Evolutionary conservation across 1,140 invertebrate species (phyloP).

Genomic region (Helicoverpa armigera): DNA sequence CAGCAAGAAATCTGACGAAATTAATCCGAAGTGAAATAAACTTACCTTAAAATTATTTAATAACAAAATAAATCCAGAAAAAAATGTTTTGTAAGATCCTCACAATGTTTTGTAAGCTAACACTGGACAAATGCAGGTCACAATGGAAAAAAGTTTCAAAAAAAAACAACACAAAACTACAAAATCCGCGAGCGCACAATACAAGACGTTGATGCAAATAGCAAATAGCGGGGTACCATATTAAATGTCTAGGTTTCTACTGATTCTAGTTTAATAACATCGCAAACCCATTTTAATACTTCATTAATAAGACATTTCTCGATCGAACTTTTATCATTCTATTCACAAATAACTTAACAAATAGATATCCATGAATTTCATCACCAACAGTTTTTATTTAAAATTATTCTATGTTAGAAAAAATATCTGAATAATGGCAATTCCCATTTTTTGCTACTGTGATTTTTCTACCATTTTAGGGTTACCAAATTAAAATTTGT

Average conservation of each 20-base stretch:
- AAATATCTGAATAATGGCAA: no score
- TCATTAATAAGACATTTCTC: no score
- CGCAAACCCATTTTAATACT: no score
- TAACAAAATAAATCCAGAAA: not conserved
- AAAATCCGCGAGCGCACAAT: constrained; percentile 10
- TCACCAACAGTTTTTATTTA: no score
- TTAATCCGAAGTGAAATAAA: not conserved
- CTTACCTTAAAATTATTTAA: constrained; percentile 18
- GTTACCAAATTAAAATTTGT: no score
- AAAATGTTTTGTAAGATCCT: not conserved
- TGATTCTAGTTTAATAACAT: not conserved
- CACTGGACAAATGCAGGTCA: not conserved
- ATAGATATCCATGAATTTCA: no score
- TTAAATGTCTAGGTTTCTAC: not conserved
- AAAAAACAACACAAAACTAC: not conserved
- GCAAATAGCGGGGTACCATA: not conserved
- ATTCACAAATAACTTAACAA: no score
- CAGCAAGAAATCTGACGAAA: not conserved
- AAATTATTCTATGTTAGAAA: no score
- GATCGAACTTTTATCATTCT: no score
- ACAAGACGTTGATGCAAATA: not conserved
- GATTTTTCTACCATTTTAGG: no score
- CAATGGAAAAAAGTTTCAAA: constrained; percentile 10
- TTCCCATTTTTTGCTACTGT: no score
- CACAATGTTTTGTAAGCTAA: not conserved